These are phyloP conservation scores for Drosophila chauvacae DNA, from an alignment of 1,140 invertebrate species.

Conservation along the genomic window DNA sequence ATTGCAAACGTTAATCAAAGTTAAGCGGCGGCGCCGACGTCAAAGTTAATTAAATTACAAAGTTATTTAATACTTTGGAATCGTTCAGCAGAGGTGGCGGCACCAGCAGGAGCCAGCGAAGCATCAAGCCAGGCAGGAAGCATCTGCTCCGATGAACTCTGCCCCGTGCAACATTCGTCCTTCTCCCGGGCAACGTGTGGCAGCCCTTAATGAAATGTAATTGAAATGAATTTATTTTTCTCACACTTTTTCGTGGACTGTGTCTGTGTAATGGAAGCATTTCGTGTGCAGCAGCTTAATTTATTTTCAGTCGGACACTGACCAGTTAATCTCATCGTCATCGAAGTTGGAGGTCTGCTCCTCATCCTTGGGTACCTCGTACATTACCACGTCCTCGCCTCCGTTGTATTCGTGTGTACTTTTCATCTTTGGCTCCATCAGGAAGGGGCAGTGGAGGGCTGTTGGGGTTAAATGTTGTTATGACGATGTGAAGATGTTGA, in stretches of 20 bases:
- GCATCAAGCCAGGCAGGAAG: slow-evolving; percentile 23
- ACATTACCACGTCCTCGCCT: background rate
- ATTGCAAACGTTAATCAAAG: slow-evolving; percentile 82
- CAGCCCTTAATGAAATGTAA: slow-evolving; percentile 77
- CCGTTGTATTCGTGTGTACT: background rate
- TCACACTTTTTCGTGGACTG: slow-evolving; percentile 34
- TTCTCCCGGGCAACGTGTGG: slow-evolving; percentile 58
- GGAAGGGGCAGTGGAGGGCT: slow-evolving; percentile 20
- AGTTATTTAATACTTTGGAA: slow-evolving; percentile 82
- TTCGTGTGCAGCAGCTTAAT: slow-evolving; percentile 32
- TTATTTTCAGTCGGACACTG: slow-evolving; percentile 22
- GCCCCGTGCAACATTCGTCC: slow-evolving; percentile 33
- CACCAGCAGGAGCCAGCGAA: slow-evolving; percentile 33
- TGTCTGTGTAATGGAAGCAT: slow-evolving; percentile 24
- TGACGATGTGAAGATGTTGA: slow-evolving; percentile 7
- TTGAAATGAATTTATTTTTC: slow-evolving; percentile 74
- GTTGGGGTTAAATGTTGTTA: slow-evolving; percentile 12
- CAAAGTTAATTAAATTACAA: slow-evolving; percentile 84
- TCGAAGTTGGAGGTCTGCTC: background rate
- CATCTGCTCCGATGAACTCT: slow-evolving; percentile 47
- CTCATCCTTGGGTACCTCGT: background rate
- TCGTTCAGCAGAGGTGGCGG: slow-evolving; percentile 35
- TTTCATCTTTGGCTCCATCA: slow-evolving; percentile 26
- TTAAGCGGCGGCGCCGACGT: slow-evolving; percentile 73
- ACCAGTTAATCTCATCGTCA: slow-evolving; percentile 13